Base-by-base conservation (phyloP, 2,113 vertebrate genomes). In the Mola mola region DNA sequence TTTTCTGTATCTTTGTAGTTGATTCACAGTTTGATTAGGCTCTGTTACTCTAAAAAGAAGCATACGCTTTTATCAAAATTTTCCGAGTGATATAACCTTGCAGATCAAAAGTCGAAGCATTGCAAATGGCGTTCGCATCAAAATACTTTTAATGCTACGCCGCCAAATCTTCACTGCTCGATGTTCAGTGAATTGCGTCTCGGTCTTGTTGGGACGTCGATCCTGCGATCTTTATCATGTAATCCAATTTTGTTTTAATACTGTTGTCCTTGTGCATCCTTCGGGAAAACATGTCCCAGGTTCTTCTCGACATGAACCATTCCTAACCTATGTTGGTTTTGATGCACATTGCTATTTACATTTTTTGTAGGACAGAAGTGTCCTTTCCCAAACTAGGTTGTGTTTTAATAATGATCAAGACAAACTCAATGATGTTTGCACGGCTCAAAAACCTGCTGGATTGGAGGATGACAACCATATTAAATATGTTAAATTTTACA, bases 101-200 rank as follows among this genome's bases (percentile, higher is more conserved):
- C 9, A 2, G 47, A 75, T 43, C 10, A 29, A 56, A 66, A 72
- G 11, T 69, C 29, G 2, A 61, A 60, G 48, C 3, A 2, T 4
- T 43, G 67, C 20, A 81, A 81, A 83, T 84, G 55, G 72, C 68
- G 69, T 64, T n/a, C 66, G 0, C 5, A 31, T 50, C 13, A 21
- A 69, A 78, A 48, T 47, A 29, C 25, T 68, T 68, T 5, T 11
- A 42, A 17, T 62, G 42, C 19, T 82, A 24, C 16, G 38, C 56
- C 59, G 47, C 61, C 4, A 59, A 78, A 46, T 65, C 63, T 48
- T 55, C 19, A 25, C 2, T 4, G 37, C 34, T 34, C 12, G 0
- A 44, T 31, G 48, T 41, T 60, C 1, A 0, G 11, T 33, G 36
- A 65, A 65, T 41, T 8, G 10, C 36, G 58, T 68, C 37, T 10